Base-by-base conservation (phyloP, 2,888 invertebrate genomes). In the Drosophila austrosaltans region DNA sequence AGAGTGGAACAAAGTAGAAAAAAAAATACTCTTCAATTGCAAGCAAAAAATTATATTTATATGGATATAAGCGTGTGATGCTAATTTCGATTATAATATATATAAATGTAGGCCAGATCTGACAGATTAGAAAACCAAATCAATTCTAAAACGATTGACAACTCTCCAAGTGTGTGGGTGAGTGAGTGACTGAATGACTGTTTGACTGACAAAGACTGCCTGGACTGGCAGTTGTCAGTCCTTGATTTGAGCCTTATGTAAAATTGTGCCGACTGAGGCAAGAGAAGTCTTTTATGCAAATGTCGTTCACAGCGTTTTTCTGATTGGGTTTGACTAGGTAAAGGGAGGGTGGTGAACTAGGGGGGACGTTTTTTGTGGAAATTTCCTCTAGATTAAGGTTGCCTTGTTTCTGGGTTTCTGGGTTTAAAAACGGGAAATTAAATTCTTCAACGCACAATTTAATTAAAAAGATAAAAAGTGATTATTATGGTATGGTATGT, bases 71-170 rank as follows among this genome's bases (percentile, higher is more conserved):
- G 16, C 8, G 25, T 25, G 48, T 48, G 22, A 25, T 48, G 63
- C 36, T 1, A 16, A 44, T 58, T 42, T 61, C 36, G 36, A 39
- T 76, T 70, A 62, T 69, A 68, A 70, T 72, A 42, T 12, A 32
- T 22, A 56, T 54, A n/a, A 22, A 6, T 25, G 36, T 25, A 56
- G 22, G 39, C 67, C 70, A 71, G 72, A 74, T 65, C 63, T 73
- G 76, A 68, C 72, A 76, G 78, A 83, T 89, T 80, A 77, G 78
- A 76, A 81, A 89, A 85, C 76, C 81, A 80, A 87, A 85, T 84
- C 87, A 82, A 82, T 78, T 76, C 76, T 61, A 4, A 48, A 69
- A 42, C 62, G 65, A 75, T 63, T 79, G 78, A 67, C 60, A 42
- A 42, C 3, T 48, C 48, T 44, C 39, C n/a, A 16, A 40, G 25